These are phyloP conservation scores for Drosophila suzukii DNA, from an alignment of 1,140 invertebrate species.

Conservation along the genomic window DNA sequence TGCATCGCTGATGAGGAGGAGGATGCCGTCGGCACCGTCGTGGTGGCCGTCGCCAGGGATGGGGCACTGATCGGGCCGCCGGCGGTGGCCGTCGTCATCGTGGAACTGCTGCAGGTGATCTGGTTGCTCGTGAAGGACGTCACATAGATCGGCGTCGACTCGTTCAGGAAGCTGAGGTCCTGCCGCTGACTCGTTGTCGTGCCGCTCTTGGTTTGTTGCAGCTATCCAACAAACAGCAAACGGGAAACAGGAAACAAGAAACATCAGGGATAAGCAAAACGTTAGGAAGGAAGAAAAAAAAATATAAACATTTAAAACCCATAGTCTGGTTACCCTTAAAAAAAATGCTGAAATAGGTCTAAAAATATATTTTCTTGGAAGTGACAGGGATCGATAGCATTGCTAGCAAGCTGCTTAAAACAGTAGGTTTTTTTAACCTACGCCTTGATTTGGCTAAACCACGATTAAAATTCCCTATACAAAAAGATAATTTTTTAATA, in stretches of 20 bases:
- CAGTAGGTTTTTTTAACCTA: too few species aligned
- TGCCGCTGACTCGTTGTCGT: conserved; percentile 85
- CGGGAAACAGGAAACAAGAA: background rate
- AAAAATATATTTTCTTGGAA: too few species aligned
- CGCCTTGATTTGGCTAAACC: too few species aligned
- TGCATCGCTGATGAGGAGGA: background rate
- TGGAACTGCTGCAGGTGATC: conserved; percentile 86
- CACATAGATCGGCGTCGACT: conserved; percentile 90
- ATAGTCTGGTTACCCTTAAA: too few species aligned
- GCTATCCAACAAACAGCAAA: conserved; percentile 26
- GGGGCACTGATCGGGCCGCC: conserved; percentile 75
- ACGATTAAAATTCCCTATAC: too few species aligned
- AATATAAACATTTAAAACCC: too few species aligned
- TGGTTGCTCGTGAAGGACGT: conserved; percentile 90
- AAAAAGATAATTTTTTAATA: too few species aligned
- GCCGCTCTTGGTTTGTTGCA: conserved; percentile 84
- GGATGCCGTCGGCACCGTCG: conserved; percentile 44
- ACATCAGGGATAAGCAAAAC: too few species aligned
- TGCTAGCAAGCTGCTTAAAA: too few species aligned
- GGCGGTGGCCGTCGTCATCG: conserved; percentile 85
- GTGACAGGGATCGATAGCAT: too few species aligned
- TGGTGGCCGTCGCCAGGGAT: conserved; percentile 65
- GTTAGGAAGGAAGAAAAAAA: too few species aligned
- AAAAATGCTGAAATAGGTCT: too few species aligned
- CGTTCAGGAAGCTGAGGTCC: conserved; percentile 85